Conservation (phyloP, 2,888 invertebrate genomes). For the Chrysolina americana region DNA sequence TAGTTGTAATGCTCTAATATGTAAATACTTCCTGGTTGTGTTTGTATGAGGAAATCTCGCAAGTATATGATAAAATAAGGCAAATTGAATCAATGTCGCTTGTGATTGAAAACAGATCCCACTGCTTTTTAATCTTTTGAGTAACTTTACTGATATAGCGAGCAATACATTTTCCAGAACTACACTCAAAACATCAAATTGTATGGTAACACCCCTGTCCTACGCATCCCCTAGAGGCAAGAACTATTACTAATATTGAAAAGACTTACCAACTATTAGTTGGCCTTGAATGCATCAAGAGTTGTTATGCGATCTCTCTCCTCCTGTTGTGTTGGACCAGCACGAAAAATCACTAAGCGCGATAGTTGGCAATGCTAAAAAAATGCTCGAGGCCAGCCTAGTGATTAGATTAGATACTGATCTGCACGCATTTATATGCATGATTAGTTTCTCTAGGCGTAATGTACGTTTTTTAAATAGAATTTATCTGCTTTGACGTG, state of each 20-base stretch:
- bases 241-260: not conserved
- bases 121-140: too few relatives aligned
- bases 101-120: too few relatives aligned
- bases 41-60: too few relatives aligned
- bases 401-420: conserved; percentile 48
- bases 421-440: conserved; percentile 45
- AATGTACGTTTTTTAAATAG: conserved; percentile 34
- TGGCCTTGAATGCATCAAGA: not conserved
- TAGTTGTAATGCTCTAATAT: too few relatives aligned
- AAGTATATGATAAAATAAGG: too few relatives aligned
- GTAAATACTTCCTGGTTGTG: too few relatives aligned
- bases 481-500: conserved; percentile 9
- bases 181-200: too few relatives aligned
- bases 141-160: too few relatives aligned
- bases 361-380: conserved; percentile 44
- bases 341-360: conserved; percentile 41
- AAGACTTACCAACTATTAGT: conserved; percentile 1
- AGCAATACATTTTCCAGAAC: too few relatives aligned
- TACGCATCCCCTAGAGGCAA: not conserved
- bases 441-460: conserved; percentile 44
- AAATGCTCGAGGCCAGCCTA: conserved; percentile 41
- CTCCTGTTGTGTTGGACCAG: conserved; percentile 26
- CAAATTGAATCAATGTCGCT: too few relatives aligned
- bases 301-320: not conserved
- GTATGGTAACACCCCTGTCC: too few relatives aligned